Base-by-base conservation (phyloP, 1,140 invertebrate genomes). In the Phortica variegata region DNA sequence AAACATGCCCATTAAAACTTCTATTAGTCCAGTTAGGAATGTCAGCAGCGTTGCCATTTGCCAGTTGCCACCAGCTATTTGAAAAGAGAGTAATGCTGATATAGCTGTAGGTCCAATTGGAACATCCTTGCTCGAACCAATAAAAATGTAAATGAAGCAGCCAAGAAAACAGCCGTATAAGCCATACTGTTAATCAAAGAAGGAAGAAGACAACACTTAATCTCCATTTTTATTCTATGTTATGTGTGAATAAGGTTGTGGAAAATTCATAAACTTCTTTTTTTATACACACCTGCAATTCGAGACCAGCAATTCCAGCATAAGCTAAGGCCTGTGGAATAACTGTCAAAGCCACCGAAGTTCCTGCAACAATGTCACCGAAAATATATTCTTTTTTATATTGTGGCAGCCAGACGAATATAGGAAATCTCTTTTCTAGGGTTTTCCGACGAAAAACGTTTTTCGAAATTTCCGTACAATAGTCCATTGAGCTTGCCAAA, bases 151-250 rank as follows among this genome's bases (percentile, higher is more conserved):
- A 41, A 95, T 82, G 70, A 96, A 90, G 74, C 88, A 89, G 37
- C 93, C 93, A 60, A 96, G 77, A 73, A 96, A 96, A 1, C 92
- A 91, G 18, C 91, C 87, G 62, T 97, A 97, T 3, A 97, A 79
- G 26, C 94, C 94, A 77, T 92, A 88, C 83, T 76, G 55, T 8
- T n/a, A n/a, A n/a, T n/a, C n/a, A n/a, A n/a, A n/a, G n/a, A n/a
- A n/a, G n/a, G n/a, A n/a, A n/a, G n/a, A n/a, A n/a, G n/a, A n/a
- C n/a, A n/a, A n/a, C n/a, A n/a, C n/a, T n/a, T n/a, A n/a, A n/a
- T n/a, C n/a, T n/a, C n/a, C n/a, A n/a, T n/a, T n/a, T n/a, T n/a
- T n/a, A n/a, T n/a, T n/a, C n/a, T n/a, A n/a, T n/a, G n/a, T n/a
- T n/a, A n/a, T n/a, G n/a, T 36, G 34, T 15, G 7, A 13, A 15